Percentiles rank a stretch among this genome's conserved stretches.
These are phyloP conservation scores for Pseudomyrmex cubaensis DNA, from an alignment of 1,140 invertebrate genomes.

Conservation along the genomic window DNA sequence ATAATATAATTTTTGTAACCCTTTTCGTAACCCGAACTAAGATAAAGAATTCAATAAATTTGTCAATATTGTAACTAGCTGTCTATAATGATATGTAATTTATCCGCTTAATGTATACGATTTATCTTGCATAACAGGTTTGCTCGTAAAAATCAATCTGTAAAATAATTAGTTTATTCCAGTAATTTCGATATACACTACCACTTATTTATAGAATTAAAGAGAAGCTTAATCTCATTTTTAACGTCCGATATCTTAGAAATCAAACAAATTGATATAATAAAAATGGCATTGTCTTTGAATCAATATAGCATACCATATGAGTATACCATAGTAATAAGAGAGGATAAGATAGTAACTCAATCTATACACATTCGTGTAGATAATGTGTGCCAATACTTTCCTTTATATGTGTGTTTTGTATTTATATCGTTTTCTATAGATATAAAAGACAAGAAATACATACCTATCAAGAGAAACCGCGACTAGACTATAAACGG, in stretches of 20 bases:
- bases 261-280: background rate
- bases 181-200: background rate
- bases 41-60: background rate
- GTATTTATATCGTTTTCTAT: no score
- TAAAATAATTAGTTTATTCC: slow-evolving; percentile 5
- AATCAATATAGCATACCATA: slow-evolving; percentile 12
- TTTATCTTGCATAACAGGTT: slow-evolving; percentile 14
- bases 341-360: background rate
- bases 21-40: background rate
- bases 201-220: background rate
- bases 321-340: slow-evolving; percentile 1
- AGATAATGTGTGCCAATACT: background rate
- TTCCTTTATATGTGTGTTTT: no score
- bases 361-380: background rate
- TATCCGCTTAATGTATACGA: background rate
- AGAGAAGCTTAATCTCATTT: background rate
- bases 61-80: background rate
- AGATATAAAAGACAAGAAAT: slow-evolving; percentile 25
- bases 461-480: slow-evolving; percentile 96
- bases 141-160: background rate
- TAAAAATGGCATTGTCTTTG: background rate
- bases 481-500: slow-evolving; percentile 96
- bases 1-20: slow-evolving; percentile 13
- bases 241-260: background rate
- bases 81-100: background rate